Base-by-base conservation (phyloP, 1,140 invertebrate genomes). In the Periplaneta americana region DNA sequence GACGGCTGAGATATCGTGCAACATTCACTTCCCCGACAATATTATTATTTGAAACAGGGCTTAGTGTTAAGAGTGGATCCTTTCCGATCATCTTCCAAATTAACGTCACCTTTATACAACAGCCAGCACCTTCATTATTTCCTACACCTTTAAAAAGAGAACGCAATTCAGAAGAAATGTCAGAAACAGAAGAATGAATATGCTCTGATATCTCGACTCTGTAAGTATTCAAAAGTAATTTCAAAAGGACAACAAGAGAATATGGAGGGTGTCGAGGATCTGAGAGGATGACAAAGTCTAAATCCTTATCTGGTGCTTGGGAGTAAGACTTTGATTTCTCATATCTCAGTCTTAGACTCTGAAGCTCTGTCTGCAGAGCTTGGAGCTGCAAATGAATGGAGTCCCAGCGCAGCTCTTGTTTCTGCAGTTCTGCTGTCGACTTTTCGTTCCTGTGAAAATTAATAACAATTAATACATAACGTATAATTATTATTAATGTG, bases 21-120 rank as follows among this genome's bases (percentile, higher is more conserved):
- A 92, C 87, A 79, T 91, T 91, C 17, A 89, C 87, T 83, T 90
- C 87, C 0, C 91, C 91, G 31, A 84, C 74, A 39, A 92, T 31
- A 18, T 32, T 78, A 48, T 28, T 89, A 75, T 90, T 86, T 18
- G 82, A 84, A 10, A 84, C 84, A 32, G 85, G 86, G 35, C 86
- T 83, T 0, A 89, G 84, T 81, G 87, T 86, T 84, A 90, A 82
- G 35, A 87, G 82, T 6, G 90, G 87, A 84, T 90, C 88, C 31
- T 86, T 78, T 8, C 87, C 85, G 18, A 88, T 85, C 84, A 85
- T 80, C 81, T 90, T 90, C 90, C 90, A 92, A 80, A 92, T 89
- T n/a, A 91, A 82, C 34, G 85, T 88, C 8, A 91, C 66, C 6
- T 82, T 75, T 66, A 88, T 80, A 74, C 85, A 85, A 22, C 81